Percentiles rank a stretch among this genome's conserved stretches.
Evolutionary conservation across 2,797 vertebrate genomes (phyloP).

Genomic region (Okamejei kenojei): DNA sequence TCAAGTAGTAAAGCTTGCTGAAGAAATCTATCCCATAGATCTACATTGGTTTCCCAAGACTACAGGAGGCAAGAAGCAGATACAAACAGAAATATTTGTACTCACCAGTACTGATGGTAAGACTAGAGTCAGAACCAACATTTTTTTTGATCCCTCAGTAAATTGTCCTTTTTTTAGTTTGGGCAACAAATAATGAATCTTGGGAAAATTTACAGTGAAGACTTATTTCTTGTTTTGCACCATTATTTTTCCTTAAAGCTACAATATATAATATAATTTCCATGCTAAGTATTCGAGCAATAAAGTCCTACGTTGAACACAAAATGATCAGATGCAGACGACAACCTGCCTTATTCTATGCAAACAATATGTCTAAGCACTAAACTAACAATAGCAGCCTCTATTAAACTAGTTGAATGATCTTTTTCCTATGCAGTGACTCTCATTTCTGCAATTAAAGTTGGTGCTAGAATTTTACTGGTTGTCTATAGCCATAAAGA

Average conservation of each 20-base stretch:
- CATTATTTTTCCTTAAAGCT: not conserved
- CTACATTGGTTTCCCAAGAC: constrained; percentile 89
- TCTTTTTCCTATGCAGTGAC: not conserved
- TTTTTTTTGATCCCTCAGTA: not conserved
- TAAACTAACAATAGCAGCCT: not conserved
- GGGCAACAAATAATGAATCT: not conserved
- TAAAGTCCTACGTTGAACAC: not conserved
- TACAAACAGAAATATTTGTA: constrained; percentile 77
- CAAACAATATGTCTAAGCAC: not conserved
- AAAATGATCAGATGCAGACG: not conserved
- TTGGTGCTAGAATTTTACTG: not conserved
- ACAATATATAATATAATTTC: not conserved
- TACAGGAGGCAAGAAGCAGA: constrained; percentile 76
- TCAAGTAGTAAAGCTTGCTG: constrained; percentile 72
- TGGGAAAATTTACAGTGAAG: not conserved
- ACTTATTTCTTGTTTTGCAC: not conserved
- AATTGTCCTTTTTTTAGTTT: not conserved
- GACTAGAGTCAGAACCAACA: constrained; percentile 37
- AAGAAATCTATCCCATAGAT: constrained; percentile 82
- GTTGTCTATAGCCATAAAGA: not conserved
- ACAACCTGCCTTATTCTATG: not conserved
- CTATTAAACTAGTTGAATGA: not conserved
- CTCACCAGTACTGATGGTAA: constrained; percentile 91
- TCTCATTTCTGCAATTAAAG: not conserved
- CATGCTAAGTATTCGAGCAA: not conserved